A percentile compares a stretch with the other conserved stretches of the same genome.
Evolutionary conservation across 1,140 invertebrate species (phyloP).

Genomic region (Hycleus cichorii): DNA sequence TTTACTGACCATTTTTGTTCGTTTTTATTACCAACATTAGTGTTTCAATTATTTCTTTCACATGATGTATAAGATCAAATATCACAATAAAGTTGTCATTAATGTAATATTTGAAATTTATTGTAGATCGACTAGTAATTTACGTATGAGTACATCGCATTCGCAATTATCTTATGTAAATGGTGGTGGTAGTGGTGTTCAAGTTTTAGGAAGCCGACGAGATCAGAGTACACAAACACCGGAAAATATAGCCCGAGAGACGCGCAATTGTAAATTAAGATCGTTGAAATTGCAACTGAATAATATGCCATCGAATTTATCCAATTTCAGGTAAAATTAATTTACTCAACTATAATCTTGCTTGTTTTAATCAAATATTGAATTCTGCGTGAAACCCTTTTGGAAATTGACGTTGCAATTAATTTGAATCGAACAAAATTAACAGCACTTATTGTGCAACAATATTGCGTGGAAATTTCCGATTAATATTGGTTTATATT

Average conservation of each 20-base stretch:
- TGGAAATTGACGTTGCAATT: background rate
- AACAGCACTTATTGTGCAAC: too few relatives aligned
- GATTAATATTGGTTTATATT: too few relatives aligned
- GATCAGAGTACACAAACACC: conserved; percentile 63
- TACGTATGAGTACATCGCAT: conserved; percentile 45
- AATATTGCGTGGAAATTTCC: too few relatives aligned
- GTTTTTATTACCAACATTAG: too few relatives aligned
- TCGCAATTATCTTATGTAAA: conserved; percentile 53
- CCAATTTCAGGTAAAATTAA: conserved; percentile 54
- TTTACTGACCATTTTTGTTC: too few relatives aligned
- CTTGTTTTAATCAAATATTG: background rate
- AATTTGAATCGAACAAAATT: background rate
- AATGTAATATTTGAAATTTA: background rate
- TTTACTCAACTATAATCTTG: background rate
- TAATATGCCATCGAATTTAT: conserved; percentile 50
- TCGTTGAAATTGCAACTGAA: conserved; percentile 60
- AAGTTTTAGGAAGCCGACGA: conserved; percentile 35
- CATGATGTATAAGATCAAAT: too few relatives aligned
- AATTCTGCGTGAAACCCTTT: background rate
- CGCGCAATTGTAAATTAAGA: conserved; percentile 54
- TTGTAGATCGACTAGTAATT: conserved; percentile 22
- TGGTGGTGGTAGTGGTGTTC: conserved; percentile 40
- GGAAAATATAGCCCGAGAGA: conserved; percentile 58
- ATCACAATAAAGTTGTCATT: background rate
- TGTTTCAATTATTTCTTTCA: background rate